A percentile compares a stretch with the other conserved stretches of the same genome.
These are phyloP conservation scores for Cottus gobio DNA, from an alignment of 2,113 vertebrate species.

Conservation along the genomic window DNA sequence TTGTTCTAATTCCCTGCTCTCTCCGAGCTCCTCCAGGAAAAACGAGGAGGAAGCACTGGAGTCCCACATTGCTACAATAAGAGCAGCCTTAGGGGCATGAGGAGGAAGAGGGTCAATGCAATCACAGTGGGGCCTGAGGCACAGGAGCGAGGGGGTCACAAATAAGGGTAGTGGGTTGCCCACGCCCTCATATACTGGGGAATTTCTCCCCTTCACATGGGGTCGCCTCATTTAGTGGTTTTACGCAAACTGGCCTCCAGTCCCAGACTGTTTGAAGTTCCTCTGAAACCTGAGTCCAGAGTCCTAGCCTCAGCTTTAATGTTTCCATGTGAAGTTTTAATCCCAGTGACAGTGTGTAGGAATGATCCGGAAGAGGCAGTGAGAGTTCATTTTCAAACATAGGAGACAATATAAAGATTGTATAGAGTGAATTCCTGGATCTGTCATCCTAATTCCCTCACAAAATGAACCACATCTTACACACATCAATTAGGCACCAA, in stretches of 20 bases:
- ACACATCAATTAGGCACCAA: constrained; percentile 49
- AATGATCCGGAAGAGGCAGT: constrained; percentile 23
- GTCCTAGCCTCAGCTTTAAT: constrained; percentile 37
- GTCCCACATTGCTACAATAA: constrained; percentile 69
- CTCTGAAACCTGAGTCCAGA: constrained; percentile 45
- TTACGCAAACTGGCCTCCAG: constrained; percentile 47
- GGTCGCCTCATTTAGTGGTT: constrained; percentile 55
- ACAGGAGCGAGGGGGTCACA: constrained; percentile 57
- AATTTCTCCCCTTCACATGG: constrained; percentile 64
- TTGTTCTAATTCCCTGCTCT: constrained; percentile 77
- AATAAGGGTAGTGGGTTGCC: constrained; percentile 56
- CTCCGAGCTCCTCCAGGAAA: constrained; percentile 65
- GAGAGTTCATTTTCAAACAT: constrained; percentile 52
- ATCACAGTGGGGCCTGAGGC: constrained; percentile 69
- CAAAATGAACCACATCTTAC: constrained; percentile 49
- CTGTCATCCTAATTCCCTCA: constrained; percentile 19
- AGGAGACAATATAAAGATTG: constrained; percentile 33
- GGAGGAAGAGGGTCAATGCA: constrained; percentile 75
- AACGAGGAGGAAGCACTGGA: constrained; percentile 72
- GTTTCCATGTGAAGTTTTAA: constrained; percentile 40
- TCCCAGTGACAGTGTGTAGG: constrained; percentile 23
- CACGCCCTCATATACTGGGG: constrained; percentile 50
- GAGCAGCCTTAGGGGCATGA: constrained; percentile 63
- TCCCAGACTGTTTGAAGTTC: constrained; percentile 48
- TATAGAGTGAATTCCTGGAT: constrained; percentile 44